These are phyloP conservation scores for Uria aalge DNA, from an alignment of 2,113 vertebrate genomes.

Conservation along the genomic window DNA sequence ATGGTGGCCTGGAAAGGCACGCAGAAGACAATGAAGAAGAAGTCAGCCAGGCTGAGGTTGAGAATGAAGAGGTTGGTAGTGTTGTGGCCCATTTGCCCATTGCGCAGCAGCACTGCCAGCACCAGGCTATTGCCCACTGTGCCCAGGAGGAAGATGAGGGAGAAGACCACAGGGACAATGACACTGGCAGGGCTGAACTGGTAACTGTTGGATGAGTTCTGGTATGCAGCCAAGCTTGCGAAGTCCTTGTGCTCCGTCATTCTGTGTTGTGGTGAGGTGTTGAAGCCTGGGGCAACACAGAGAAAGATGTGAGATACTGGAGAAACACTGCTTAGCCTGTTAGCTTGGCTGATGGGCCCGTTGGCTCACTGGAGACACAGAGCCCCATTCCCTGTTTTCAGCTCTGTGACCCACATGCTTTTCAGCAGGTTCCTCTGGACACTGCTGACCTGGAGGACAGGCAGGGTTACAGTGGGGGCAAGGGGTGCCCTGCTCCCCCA, in stretches of 20 bases:
- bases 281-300: not conserved
- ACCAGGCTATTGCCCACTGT: constrained; percentile 86
- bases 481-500: not conserved
- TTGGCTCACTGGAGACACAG: not conserved
- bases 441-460: not conserved
- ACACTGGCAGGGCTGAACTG: constrained; percentile 82
- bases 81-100: constrained; percentile 82
- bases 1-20: constrained; percentile 91
- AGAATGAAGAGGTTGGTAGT: constrained; percentile 90
- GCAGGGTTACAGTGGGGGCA: not conserved
- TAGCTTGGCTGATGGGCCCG: not conserved
- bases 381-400: not conserved
- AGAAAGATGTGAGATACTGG: not conserved
- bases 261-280: not conserved
- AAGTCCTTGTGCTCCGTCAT: constrained; percentile 85
- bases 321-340: not conserved
- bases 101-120: constrained; percentile 83
- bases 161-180: constrained; percentile 86
- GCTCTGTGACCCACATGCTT: not conserved
- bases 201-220: constrained; percentile 77
- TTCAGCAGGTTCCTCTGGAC: not conserved
- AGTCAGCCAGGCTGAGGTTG: constrained; percentile 87
- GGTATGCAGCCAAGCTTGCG: constrained; percentile 58
- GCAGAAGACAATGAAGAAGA: constrained; percentile 91
- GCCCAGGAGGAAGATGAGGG: constrained; percentile 86